phyloP scores from a whole-genome alignment of 1,140 invertebrate genomes.

The Danaus melanippus region DNA sequence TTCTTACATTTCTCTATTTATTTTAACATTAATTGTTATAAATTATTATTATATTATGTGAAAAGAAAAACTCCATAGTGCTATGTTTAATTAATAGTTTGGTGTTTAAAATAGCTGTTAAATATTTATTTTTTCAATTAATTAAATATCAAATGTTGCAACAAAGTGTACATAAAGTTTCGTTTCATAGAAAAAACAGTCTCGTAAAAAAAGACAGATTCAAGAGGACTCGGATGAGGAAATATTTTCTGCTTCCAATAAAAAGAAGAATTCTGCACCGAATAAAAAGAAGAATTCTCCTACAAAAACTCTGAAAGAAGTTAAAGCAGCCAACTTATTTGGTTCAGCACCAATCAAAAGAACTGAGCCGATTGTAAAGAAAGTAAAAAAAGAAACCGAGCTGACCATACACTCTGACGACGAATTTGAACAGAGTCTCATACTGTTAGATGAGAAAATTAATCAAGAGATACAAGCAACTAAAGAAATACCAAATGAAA shows the following conservation, averaged over 20 bases:
- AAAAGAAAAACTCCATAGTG: too few species aligned
- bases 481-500: conserved; percentile 5
- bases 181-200: conserved; percentile 41
- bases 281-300: conserved; percentile 40
- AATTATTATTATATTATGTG: too few species aligned
- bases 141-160: too few species aligned
- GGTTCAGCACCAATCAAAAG: conserved; percentile 54
- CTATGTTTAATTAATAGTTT: too few species aligned
- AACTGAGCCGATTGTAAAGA: conserved; percentile 55
- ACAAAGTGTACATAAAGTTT: background rate
- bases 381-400: conserved; percentile 61
- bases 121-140: too few species aligned
- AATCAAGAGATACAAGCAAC: conserved; percentile 19
- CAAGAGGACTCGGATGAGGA: conserved; percentile 59
- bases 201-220: conserved; percentile 42
- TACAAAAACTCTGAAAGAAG: conserved; percentile 48
- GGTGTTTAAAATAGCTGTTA: too few species aligned
- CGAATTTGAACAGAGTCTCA: conserved; percentile 78
- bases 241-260: conserved; percentile 37
- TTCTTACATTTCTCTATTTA: too few species aligned
- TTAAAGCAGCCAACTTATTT: conserved; percentile 55
- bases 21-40: too few species aligned
- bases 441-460: conserved; percentile 73
- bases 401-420: conserved; percentile 76
- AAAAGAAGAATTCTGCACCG: too few species aligned